Conservation (phyloP, 2,888 invertebrate genomes). For the Apantesis nais region DNA sequence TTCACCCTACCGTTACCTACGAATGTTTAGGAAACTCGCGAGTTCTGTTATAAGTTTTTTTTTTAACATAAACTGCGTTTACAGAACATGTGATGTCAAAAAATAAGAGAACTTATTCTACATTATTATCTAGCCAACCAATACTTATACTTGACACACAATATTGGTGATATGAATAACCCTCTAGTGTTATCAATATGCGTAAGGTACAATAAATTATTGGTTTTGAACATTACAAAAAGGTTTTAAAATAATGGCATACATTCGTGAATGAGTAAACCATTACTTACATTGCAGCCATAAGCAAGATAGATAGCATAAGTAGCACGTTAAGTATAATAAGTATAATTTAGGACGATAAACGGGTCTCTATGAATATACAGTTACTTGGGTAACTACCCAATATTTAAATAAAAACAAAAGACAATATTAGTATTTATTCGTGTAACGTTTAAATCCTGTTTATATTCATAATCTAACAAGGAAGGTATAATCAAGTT, state of each 20-base stretch:
- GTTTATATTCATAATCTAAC: constrained; percentile 2
- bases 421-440: background rate
- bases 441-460: background rate
- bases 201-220: too few species aligned
- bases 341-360: background rate
- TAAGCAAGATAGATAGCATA: background rate
- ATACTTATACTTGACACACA: too few species aligned
- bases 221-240: too few species aligned
- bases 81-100: constrained; percentile 40
- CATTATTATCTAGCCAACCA: background rate
- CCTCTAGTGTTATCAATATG: too few species aligned
- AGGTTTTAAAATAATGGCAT: too few species aligned
- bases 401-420: too few species aligned
- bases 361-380: too few species aligned
- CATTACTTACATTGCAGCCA: background rate
- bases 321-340: too few species aligned
- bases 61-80: constrained; percentile 40
- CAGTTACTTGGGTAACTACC: too few species aligned
- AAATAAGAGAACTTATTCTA: background rate
- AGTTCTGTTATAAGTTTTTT: constrained; percentile 31
- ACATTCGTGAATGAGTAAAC: too few species aligned
- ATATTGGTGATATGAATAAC: too few species aligned
- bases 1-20: constrained; percentile 61
- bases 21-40: constrained; percentile 43
- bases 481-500: constrained; percentile 6